phyloP scores from a whole-genome alignment of 2,888 invertebrate genomes.

The Drosophila prolongata region DNA sequence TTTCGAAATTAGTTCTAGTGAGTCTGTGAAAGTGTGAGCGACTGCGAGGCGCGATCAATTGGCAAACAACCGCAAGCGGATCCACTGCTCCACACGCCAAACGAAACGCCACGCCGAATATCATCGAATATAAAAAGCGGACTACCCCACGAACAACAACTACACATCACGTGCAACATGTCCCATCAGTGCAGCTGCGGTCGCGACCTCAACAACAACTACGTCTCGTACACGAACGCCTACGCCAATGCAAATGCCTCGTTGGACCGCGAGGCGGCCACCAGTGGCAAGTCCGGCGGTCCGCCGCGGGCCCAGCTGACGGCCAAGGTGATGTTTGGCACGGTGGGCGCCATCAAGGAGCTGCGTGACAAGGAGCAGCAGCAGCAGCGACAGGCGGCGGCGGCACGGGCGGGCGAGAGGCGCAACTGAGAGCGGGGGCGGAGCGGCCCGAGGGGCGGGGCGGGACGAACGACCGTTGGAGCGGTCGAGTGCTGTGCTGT shows the following conservation, averaged over 20 bases:
- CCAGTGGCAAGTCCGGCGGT: constrained; percentile 54
- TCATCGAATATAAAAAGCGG: constrained; percentile 26
- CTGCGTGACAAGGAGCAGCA: constrained; percentile 90
- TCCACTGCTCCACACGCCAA: constrained; percentile 46
- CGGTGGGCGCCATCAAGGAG: constrained; percentile 90
- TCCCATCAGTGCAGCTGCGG: constrained; percentile 85
- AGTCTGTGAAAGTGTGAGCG: constrained; percentile 83
- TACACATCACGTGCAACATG: constrained; percentile 71
- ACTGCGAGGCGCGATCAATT: constrained; percentile 53
- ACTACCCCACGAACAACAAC: not conserved
- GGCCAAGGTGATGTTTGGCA: constrained; percentile 90
- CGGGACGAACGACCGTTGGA: constrained; percentile 31
- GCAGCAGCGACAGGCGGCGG: constrained; percentile 85
- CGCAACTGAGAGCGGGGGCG: constrained; percentile 74
- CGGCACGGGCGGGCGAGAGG: constrained; percentile 82
- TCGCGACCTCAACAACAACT: constrained; percentile 85
- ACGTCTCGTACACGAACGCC: constrained; percentile 84
- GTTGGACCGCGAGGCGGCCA: constrained; percentile 80
- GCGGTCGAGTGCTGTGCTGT: constrained; percentile 48
- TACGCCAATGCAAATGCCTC: constrained; percentile 83
- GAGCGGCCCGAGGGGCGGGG: constrained; percentile 11
- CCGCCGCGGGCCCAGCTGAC: constrained; percentile 86
- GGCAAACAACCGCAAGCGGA: constrained; percentile 45
- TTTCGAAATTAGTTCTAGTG: constrained; percentile 83
- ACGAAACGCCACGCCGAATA: constrained; percentile 15